These are phyloP conservation scores for Nudaria mundana DNA, from an alignment of 2,888 invertebrate species.

Conservation along the genomic window DNA sequence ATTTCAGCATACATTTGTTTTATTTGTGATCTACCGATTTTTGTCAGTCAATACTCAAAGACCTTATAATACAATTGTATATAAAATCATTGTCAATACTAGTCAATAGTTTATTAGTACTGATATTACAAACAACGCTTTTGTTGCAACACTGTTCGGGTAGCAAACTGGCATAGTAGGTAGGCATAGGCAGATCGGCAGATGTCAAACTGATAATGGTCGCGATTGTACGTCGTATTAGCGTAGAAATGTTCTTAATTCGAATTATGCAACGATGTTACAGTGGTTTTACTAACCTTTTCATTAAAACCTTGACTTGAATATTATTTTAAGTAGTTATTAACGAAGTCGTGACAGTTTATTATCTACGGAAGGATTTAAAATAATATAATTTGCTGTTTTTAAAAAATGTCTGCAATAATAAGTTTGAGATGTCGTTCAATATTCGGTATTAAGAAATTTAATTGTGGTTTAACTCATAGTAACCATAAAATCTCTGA, in stretches of 20 bases:
- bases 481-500: conserved; percentile 27
- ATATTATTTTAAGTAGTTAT: conserved; percentile 3
- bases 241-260: conserved; percentile 7
- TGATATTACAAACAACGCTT: too few relatives aligned
- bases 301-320: conserved; percentile 6
- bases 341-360: background rate
- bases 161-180: too few relatives aligned
- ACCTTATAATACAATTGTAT: too few relatives aligned
- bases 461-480: conserved; percentile 44
- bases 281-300: conserved; percentile 10
- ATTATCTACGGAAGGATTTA: background rate
- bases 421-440: conserved; percentile 45
- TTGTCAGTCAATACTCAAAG: too few relatives aligned
- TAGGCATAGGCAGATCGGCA: too few relatives aligned
- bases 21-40: too few relatives aligned
- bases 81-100: too few relatives aligned
- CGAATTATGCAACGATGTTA: conserved; percentile 42
- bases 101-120: too few relatives aligned
- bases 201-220: background rate
- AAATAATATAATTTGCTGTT: conserved; percentile 10
- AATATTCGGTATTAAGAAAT: conserved; percentile 40
- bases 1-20: too few relatives aligned
- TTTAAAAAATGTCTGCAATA: conserved; percentile 33
- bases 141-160: too few relatives aligned
- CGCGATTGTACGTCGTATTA: background rate